Base-by-base conservation (phyloP, 2,888 invertebrate species). In the Enchytraeus crypticus region DNA sequence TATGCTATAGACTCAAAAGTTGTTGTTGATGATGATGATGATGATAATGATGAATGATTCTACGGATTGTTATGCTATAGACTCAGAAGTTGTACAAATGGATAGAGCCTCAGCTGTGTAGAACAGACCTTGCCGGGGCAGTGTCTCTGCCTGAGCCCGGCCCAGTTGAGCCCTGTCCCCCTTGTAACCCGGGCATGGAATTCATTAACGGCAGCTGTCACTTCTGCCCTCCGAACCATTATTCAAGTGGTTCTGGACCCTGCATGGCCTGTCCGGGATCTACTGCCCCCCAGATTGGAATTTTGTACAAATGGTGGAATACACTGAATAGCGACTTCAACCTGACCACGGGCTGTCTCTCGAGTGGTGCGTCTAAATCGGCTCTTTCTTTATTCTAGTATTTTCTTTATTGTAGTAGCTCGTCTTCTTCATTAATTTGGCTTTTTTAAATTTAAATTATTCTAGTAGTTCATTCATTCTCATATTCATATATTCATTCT, bases 61-160 rank as follows among this genome's bases (percentile, higher is more conserved):
- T 1, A 23, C 11, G 11, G 49, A 49, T 49, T n/a, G 21, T 18
- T 23, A 53, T 53, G 23, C 3, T 30, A 18, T 72, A 81, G 79
- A 82, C 82, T 0, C 72, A 75, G 66, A 73, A 76, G 1, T 70
- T 73, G 26, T 83, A 82, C 73, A 73, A 80, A 59, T 84, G 84
- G 82, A 77, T 84, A 29, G 73, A 81, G 62, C 84, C 84, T 1
- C 79, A 81, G 66, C 80, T 83, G 56, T 84, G 84, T 71, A 72
- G 79, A 29, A 80, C 81, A 21, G 75, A 79, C 59, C 60, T 77
- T 27, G 68, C 74, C 1, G 77, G 72, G 0, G 76, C 82, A 0
- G 78, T 75, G 1, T 64, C 71, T 3, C 74, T 83, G 18, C 82
- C 83, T 1, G 63, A 69, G 3, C 69, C 75, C 14, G 74, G 74